These are phyloP conservation scores for Gambusia affinis DNA, from an alignment of 2,113 vertebrate genomes.

Conservation along the genomic window DNA sequence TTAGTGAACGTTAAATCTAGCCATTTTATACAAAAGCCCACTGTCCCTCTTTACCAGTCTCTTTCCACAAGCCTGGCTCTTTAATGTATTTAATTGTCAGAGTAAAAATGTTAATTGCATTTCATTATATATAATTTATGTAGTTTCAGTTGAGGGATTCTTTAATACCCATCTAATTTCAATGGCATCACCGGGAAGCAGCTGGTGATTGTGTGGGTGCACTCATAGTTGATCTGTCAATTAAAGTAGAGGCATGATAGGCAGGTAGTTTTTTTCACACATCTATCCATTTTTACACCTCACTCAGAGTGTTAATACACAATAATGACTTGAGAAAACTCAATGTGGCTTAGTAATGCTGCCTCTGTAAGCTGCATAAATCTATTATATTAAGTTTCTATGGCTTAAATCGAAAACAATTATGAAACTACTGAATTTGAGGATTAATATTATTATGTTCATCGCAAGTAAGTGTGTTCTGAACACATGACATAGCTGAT, in stretches of 20 bases:
- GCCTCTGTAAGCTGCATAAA: not conserved
- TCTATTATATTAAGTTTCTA: not conserved
- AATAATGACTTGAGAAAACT: slow-evolving; percentile 18
- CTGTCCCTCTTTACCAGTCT: slow-evolving; percentile 19
- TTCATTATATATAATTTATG: slow-evolving; percentile 78
- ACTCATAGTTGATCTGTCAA: slow-evolving; percentile 65
- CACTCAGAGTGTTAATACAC: slow-evolving; percentile 25
- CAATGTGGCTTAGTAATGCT: slow-evolving; percentile 8
- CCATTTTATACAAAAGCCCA: slow-evolving; percentile 38
- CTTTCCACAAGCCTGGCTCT: slow-evolving; percentile 48
- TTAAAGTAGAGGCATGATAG: slow-evolving; percentile 57
- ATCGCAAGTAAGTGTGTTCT: too few relatives aligned
- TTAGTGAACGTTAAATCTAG: slow-evolving; percentile 44
- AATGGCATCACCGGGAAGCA: slow-evolving; percentile 61
- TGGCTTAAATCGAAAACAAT: too few relatives aligned
- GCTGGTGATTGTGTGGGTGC: slow-evolving; percentile 63
- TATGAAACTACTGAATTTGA: too few relatives aligned
- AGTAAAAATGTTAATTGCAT: slow-evolving; percentile 79
- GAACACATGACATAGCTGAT: too few relatives aligned
- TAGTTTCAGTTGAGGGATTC: slow-evolving; percentile 73
- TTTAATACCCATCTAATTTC: slow-evolving; percentile 75
- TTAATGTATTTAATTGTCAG: slow-evolving; percentile 76
- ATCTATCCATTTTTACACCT: slow-evolving; percentile 32
- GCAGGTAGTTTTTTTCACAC: slow-evolving; percentile 57
- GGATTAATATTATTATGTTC: too few relatives aligned